These are phyloP conservation scores for Magallana gigas DNA, from an alignment of 1,140 invertebrate genomes.

Conservation along the genomic window DNA sequence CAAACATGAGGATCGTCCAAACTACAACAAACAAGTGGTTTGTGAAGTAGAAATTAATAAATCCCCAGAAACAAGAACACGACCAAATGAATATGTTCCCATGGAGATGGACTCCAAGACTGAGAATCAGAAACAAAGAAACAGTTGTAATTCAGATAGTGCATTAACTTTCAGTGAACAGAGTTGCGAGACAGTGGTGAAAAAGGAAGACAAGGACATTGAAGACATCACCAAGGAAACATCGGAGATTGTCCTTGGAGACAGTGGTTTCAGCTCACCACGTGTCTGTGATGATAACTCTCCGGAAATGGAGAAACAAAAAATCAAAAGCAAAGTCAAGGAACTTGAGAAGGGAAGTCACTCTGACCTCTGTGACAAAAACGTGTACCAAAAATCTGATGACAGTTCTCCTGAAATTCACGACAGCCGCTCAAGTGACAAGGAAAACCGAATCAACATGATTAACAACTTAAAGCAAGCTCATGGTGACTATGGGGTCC, in stretches of 20 bases:
- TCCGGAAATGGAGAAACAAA: constrained; percentile 38
- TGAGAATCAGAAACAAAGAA: constrained; percentile 7
- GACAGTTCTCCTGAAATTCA: constrained; percentile 16
- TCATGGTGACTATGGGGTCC: constrained; percentile 48
- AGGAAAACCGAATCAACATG: constrained; percentile 32
- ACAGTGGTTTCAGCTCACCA: constrained; percentile 56
- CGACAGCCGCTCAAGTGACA: neutral
- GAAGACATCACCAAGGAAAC: constrained; percentile 54
- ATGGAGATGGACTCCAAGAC: constrained; percentile 29
- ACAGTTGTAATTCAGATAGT: constrained; percentile 41
- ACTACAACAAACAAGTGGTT: constrained; percentile 47
- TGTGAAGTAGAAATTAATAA: constrained; percentile 57
- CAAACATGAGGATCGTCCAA: neutral
- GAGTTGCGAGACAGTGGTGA: constrained; percentile 60
- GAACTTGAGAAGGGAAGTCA: constrained; percentile 38
- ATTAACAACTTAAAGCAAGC: constrained; percentile 54
- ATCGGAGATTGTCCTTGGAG: constrained; percentile 46
- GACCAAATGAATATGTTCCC: constrained; percentile 42
- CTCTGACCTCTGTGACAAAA: constrained; percentile 36
- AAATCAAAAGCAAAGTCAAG: constrained; percentile 44
- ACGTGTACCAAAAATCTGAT: constrained; percentile 39
- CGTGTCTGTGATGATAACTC: constrained; percentile 31
- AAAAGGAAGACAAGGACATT: constrained; percentile 41
- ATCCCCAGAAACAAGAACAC: constrained; percentile 10
- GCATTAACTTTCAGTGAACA: constrained; percentile 55